phyloP scores from a whole-genome alignment of 35 echinoderm and acorn worm species.

The Ophioderma brevispina region DNA sequence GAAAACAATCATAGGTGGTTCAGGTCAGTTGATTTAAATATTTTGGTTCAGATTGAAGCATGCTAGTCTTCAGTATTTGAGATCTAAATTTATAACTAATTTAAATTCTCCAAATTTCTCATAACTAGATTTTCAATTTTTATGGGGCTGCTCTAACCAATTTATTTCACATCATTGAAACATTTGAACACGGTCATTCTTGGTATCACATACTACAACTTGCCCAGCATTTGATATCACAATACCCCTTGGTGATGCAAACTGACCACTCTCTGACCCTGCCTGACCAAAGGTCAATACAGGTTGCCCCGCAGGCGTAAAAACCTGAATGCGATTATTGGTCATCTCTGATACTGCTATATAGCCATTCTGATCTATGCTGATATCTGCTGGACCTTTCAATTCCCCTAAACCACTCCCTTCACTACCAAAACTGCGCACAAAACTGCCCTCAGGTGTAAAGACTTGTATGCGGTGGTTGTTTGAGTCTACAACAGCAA shows the following conservation, averaged over 20 bases:
- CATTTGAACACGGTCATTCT: slow-evolving; percentile 29
- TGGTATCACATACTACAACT: slow-evolving; percentile 30
- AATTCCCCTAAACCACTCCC: slow-evolving; percentile 29
- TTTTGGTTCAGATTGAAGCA: too few relatives aligned
- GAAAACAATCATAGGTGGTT: too few relatives aligned
- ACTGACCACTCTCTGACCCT: not conserved
- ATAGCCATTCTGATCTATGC: slow-evolving; percentile 23
- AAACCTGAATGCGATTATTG: slow-evolving; percentile 45
- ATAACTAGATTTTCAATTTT: too few relatives aligned
- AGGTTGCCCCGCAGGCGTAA: slow-evolving; percentile 21
- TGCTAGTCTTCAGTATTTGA: too few relatives aligned
- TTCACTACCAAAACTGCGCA: slow-evolving; percentile 9
- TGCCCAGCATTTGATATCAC: not conserved
- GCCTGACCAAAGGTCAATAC: slow-evolving; percentile 4
- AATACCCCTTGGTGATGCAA: slow-evolving; percentile 21
- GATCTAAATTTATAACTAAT: too few relatives aligned
- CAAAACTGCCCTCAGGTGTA: not conserved
- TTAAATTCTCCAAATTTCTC: too few relatives aligned
- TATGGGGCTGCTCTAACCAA: too few relatives aligned
- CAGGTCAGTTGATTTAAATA: too few relatives aligned
- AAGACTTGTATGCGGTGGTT: slow-evolving; percentile 37
- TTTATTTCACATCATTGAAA: slow-evolving; percentile 5
- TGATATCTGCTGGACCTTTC: slow-evolving; percentile 16
- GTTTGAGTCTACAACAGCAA: slow-evolving; percentile 33
- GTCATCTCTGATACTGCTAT: slow-evolving; percentile 21